Evolutionary conservation across 2,888 invertebrate genomes (phyloP), one percentile per base, ranked within the genome.

Genomic region (Leptarthrus brevirostris): DNA sequence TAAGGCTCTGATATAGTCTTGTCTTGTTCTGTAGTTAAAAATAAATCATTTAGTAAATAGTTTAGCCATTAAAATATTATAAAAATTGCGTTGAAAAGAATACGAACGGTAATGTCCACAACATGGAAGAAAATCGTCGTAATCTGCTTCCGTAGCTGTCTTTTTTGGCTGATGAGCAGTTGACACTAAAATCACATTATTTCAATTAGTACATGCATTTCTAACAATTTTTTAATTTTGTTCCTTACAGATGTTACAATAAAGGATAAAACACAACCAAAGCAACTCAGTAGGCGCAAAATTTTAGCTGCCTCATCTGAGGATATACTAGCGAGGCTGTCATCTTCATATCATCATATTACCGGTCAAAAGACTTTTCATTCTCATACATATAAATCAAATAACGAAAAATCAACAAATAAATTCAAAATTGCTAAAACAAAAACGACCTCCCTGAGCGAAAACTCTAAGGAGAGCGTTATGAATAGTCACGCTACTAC

Each of bases 401-500:
- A 10, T 40, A 26, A 36, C 18, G 40, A n/a, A 18, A 8, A 40
- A 61, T 34, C 40, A 22, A 16, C 14, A 66, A 66, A 66, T 36
- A 36, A 36, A 20, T 66, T 66, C 8, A 47, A 66, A 24, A 22
- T 18, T 47, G 14, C 49, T 14, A 47, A 24, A 47, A 49, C 8
- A 4, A 66, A 66, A n/a, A 66, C 66, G 66, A 47, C 49, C 47
- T 66, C 66, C 18, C 66, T 66, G 66, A 47, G 66, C 18, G 18
- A 24, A 22, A 71, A 54, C 16, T 71, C 54, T 14, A 71, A 53
- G 40, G 40, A 71, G 71, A 24, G 18, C 44, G 72, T 83, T 80
- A 85, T 85, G 85, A 85, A 85, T 79, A 85, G 85, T 80, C 85
- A 85, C 83, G 84, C 83, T 75, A 81, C 82, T 77, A 84, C 81